Evolutionary conservation across 2,888 invertebrate species (phyloP).

Genomic region (Agrypnus murinus): DNA sequence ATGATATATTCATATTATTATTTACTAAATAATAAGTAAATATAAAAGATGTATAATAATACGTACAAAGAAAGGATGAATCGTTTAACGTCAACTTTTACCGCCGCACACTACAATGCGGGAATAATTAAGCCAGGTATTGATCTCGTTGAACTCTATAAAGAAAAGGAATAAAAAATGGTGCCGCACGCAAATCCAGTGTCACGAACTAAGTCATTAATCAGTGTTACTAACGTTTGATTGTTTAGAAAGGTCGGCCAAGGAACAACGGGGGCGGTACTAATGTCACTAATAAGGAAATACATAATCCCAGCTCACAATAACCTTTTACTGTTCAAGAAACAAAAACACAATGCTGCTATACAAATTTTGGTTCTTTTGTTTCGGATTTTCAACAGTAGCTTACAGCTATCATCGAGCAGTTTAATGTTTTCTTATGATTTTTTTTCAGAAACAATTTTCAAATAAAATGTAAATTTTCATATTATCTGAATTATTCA

Average conservation of each 20-base stretch:
- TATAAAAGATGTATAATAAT: not conserved
- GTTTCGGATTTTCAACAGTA: too few species aligned
- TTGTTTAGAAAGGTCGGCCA: slow-evolving; percentile 46
- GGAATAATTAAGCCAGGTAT: slow-evolving; percentile 43
- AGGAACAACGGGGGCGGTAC: slow-evolving; percentile 31
- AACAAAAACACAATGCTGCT: not conserved
- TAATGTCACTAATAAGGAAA: slow-evolving; percentile 18
- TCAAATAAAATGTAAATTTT: too few species aligned
- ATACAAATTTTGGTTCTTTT: too few species aligned
- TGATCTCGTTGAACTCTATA: slow-evolving; percentile 34
- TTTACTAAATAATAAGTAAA: not conserved
- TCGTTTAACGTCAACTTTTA: slow-evolving; percentile 33
- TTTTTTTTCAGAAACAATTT: too few species aligned
- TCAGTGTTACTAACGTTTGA: slow-evolving; percentile 42
- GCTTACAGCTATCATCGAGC: too few species aligned
- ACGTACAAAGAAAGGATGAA: slow-evolving; percentile 25
- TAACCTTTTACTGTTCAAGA: not conserved
- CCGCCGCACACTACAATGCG: slow-evolving; percentile 29
- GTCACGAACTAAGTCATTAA: slow-evolving; percentile 50
- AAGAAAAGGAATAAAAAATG: slow-evolving; percentile 42
- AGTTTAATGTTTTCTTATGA: too few species aligned
- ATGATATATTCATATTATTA: not conserved
- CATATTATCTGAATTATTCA: too few species aligned
- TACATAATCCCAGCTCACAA: slow-evolving; percentile 1
- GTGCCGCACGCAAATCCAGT: slow-evolving; percentile 44